These are phyloP conservation scores for Helarctos malayanus DNA, from an alignment of 2,797 vertebrate genomes.

Conservation along the genomic window DNA sequence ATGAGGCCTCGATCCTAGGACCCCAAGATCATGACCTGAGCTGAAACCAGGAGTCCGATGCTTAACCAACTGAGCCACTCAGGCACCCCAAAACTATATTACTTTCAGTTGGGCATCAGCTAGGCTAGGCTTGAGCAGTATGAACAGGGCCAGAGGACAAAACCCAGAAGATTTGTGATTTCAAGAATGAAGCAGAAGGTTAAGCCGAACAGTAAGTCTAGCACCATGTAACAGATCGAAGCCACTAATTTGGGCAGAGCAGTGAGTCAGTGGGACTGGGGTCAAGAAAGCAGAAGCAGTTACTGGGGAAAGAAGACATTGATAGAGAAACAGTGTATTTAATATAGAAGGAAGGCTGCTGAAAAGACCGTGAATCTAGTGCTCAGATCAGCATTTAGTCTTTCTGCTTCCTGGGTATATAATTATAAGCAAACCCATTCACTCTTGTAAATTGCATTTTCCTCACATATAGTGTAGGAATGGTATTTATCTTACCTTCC, in stretches of 20 bases:
- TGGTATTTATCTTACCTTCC: neutral
- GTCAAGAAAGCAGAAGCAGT: neutral
- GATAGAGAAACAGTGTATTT: neutral
- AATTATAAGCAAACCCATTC: neutral
- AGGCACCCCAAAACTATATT: neutral
- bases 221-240: neutral
- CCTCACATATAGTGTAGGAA: neutral
- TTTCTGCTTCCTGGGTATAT: neutral
- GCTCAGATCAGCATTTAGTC: neutral
- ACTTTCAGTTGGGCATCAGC: neutral
- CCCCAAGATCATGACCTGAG: neutral
- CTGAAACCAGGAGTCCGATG: neutral
- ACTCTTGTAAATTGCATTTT: neutral
- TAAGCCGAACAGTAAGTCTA: neutral
- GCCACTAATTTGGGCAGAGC: neutral
- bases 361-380: neutral
- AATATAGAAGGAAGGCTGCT: neutral
- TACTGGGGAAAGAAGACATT: neutral
- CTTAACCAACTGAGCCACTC: neutral
- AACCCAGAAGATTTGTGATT: neutral
- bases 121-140: neutral
- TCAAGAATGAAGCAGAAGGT: neutral
- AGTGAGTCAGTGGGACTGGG: neutral
- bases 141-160: neutral
- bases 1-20: neutral